Evolutionary conservation across 2,113 vertebrate genomes (phyloP).

Genomic region (Spea bombifrons): DNA sequence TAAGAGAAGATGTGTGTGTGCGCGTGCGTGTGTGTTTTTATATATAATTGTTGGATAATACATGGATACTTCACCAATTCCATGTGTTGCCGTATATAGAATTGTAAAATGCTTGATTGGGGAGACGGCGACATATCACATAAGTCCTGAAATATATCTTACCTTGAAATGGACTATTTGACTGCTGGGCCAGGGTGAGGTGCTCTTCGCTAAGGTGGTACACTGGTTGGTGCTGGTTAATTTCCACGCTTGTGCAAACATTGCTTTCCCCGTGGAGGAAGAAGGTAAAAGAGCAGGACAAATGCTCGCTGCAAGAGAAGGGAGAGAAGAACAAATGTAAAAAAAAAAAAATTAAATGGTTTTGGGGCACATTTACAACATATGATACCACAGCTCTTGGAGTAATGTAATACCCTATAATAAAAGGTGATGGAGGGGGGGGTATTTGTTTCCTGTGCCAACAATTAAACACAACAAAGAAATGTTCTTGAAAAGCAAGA

Average conservation of each 20-base stretch:
- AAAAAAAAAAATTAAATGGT: not conserved
- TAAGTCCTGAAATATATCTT: not conserved
- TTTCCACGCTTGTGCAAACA: conserved; percentile 98
- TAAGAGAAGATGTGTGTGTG: no score
- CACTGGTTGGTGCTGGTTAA: conserved; percentile 97
- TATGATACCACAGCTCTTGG: no score
- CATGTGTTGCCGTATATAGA: no score
- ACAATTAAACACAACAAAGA: no score
- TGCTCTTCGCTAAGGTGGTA: conserved; percentile 96
- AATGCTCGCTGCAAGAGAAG: conserved; percentile 79
- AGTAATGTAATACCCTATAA: no score
- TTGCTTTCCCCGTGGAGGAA: conserved; percentile 98
- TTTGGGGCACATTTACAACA: no score
- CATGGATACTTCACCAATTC: not conserved
- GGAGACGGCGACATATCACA: no score
- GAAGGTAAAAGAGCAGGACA: conserved; percentile 98
- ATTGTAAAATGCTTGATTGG: no score
- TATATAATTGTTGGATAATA: not conserved
- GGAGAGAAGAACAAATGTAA: conserved; percentile 20
- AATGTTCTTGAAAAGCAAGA: no score
- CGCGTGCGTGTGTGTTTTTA: no score
- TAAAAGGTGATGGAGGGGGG: no score
- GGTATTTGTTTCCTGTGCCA: no score
- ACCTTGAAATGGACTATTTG: conserved; percentile 96
- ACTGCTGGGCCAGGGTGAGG: conserved; percentile 90